Evolutionary conservation across 2,113 vertebrate species (phyloP).

Genomic region (Lasiurus borealis): DNA sequence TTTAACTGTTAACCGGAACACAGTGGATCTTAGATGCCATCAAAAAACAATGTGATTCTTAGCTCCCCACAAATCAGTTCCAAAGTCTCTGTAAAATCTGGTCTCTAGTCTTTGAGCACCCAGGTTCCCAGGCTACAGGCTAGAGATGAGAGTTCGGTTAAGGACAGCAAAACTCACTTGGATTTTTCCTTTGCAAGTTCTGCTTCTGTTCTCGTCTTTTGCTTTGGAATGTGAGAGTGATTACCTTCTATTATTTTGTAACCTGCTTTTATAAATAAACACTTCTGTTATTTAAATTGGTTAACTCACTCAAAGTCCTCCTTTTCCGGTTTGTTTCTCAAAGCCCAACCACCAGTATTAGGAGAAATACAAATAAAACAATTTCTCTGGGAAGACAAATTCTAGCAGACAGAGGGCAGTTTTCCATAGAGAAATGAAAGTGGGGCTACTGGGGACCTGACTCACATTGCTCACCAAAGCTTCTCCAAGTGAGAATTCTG

Average conservation of each 20-base stretch:
- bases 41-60: neutral
- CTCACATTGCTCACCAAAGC: conserved; percentile 22
- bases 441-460: neutral
- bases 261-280: neutral
- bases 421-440: conserved; percentile 54
- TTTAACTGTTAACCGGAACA: neutral
- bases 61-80: neutral
- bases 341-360: neutral
- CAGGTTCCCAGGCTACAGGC: neutral
- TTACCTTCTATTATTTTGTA: conserved; percentile 31
- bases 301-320: neutral
- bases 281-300: neutral
- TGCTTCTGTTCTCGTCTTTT: neutral
- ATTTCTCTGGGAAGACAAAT: conserved; percentile 24
- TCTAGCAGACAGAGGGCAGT: neutral
- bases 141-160: neutral
- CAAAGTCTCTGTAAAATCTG: neutral
- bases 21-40: neutral
- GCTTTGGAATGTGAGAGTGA: neutral
- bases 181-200: neutral
- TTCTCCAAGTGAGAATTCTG: conserved; percentile 47
- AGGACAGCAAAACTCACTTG: neutral
- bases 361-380: conserved; percentile 7
- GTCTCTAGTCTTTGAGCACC: neutral
- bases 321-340: conserved; percentile 36